Evolutionary conservation across 2,113 vertebrate genomes (phyloP), one percentile per base, ranked within the genome.

Genomic region (Sminthopsis crassicaudata): DNA sequence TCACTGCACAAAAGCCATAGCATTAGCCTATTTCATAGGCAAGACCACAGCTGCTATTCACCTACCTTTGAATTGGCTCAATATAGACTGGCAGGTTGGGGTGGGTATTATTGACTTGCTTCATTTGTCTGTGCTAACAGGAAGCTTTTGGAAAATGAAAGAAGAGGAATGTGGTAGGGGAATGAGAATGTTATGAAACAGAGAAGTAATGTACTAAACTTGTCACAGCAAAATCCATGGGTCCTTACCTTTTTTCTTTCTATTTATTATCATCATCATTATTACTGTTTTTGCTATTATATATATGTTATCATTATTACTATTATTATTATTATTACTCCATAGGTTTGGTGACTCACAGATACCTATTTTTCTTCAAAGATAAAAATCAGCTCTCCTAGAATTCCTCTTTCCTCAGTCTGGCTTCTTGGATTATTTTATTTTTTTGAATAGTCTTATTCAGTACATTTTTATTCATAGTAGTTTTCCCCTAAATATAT

Each of bases 11-110:
- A 96, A 97, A 95, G 97, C 95, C 98, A 96, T 93, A 96, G 51
- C 94, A 96, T 97, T 97, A 91, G 93, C 96, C 98, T 97, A 98
- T 98, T 98, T 97, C 98, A 98, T 94, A 96, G 98, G 95, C 98
- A 94, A 96, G 98, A 99, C 98, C 55, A 4, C 99, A 99, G 99
- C 99, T 99, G 99, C 98, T 99, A 96, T 97, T 98, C 98, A 98
- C 98, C 99, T 98, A 97, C 98, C 98, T 98, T 98, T 98, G 98
- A 99, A 99, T 99, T 99, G 98, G 98, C 98, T 99, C 99, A 98
- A 98, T 99, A 98, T 98, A 98, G 98, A 98, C 98, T 99, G 98
- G 98, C 98, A 22, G 97, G 98, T 98, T 97, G 67, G 92, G 96
- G 96, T 97, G 96, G 98, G 97, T 98, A 97, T 98, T 98, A 98